Evolutionary conservation across 2,888 invertebrate species (phyloP).

Genomic region (Diarsia mendica): DNA sequence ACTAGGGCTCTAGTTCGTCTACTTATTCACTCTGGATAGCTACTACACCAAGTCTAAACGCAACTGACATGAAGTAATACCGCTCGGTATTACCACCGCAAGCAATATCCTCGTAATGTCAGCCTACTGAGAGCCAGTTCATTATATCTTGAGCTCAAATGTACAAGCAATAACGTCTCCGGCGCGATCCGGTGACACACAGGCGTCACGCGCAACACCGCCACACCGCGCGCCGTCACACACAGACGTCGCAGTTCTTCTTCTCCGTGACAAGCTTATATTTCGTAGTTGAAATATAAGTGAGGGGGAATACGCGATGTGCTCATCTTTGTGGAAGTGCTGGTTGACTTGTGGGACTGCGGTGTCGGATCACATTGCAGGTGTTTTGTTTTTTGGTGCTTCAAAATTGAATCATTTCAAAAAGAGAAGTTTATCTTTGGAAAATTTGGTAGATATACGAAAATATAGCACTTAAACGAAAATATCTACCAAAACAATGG

Average conservation of each 20-base stretch:
- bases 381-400: neutral
- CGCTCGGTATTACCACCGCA: slow-evolving; percentile 8
- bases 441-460: neutral
- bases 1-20: slow-evolving; percentile 12
- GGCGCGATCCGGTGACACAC: slow-evolving; percentile 9
- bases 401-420: neutral
- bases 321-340: slow-evolving; percentile 14
- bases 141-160: slow-evolving; percentile 25
- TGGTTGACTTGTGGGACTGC: neutral
- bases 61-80: slow-evolving; percentile 12
- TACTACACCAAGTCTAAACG: slow-evolving; percentile 14
- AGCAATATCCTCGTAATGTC: slow-evolving; percentile 25
- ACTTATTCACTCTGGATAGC: slow-evolving; percentile 16
- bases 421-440: neutral
- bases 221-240: slow-evolving; percentile 18
- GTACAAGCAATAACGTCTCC: slow-evolving; percentile 24
- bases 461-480: neutral
- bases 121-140: slow-evolving; percentile 29
- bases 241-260: slow-evolving; percentile 2
- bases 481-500: neutral
- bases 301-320: neutral
- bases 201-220: neutral
- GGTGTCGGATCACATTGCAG: neutral
- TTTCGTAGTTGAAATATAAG: slow-evolving; percentile 28
- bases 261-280: slow-evolving; percentile 27